Evolutionary conservation across 2,113 vertebrate species (phyloP).

Genomic region (Neodon shergylaensis): DNA sequence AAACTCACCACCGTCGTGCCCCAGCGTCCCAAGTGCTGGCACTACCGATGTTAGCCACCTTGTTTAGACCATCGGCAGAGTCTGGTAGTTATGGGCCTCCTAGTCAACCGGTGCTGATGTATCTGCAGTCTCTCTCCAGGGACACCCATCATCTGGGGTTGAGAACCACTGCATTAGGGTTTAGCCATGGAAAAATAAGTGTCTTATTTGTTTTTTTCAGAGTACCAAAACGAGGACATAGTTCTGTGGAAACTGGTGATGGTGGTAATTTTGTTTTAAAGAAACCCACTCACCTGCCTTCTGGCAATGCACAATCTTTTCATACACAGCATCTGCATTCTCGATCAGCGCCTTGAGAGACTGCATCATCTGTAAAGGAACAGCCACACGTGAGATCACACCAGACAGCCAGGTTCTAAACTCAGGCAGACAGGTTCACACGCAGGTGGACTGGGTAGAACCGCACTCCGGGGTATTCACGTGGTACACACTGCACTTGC

Average conservation of each 20-base stretch:
- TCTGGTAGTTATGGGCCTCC: background rate
- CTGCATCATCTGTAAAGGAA: slow-evolving; percentile 93
- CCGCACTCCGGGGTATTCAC: background rate
- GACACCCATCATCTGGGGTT: background rate
- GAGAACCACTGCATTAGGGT: background rate
- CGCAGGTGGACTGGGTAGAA: background rate
- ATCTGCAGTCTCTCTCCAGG: background rate
- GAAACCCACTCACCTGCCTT: slow-evolving; percentile 88
- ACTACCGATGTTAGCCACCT: background rate
- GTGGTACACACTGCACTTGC: background rate
- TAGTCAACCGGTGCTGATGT: background rate
- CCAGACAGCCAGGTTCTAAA: background rate
- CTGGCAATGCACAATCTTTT: slow-evolving; percentile 95
- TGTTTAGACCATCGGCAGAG: background rate
- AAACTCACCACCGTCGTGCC: background rate
- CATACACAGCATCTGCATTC: slow-evolving; percentile 92
- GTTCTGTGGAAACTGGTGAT: background rate
- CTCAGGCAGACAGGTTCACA: background rate
- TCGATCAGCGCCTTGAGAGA: slow-evolving; percentile 92
- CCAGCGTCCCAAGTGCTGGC: background rate
- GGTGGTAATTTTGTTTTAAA: background rate
- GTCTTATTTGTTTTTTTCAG: background rate
- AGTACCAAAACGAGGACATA: background rate
- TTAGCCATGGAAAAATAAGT: background rate
- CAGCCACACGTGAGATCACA: slow-evolving; percentile 29